Percentiles rank a stretch among this genome's conserved stretches.
These are phyloP conservation scores for Phymorhynchus buccinoides DNA, from an alignment of 1,140 invertebrate genomes.

Conservation along the genomic window DNA sequence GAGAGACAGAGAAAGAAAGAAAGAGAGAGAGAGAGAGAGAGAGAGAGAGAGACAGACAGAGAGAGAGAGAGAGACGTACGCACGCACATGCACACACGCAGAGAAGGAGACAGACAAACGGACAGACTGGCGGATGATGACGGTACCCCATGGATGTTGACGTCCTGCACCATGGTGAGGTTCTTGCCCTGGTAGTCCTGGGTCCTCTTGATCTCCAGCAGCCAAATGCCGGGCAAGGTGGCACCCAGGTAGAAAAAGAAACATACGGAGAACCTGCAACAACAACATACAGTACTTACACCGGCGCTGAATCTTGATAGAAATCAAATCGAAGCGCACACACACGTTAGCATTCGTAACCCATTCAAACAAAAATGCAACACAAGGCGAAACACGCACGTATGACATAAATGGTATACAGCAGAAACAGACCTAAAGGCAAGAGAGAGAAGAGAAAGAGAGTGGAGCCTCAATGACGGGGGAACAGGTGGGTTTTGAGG, in stretches of 20 bases:
- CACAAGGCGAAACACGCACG: no score
- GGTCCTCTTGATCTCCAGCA: conserved; percentile 64
- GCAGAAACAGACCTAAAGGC: no score
- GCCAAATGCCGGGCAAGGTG: conserved; percentile 65
- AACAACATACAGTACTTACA: no score
- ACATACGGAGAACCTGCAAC: conserved; percentile 64
- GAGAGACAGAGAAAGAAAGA: not conserved
- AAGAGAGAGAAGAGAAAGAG: no score
- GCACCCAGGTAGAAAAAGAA: conserved; percentile 66
- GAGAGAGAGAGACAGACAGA: not conserved
- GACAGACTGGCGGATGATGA: not conserved
- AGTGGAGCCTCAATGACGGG: no score
- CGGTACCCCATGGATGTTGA: conserved; percentile 37
- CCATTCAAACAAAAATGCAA: no score
- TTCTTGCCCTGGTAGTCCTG: conserved; percentile 34
- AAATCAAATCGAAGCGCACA: no score
- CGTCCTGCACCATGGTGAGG: not conserved
- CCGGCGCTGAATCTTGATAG: no score
- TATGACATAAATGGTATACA: no score
- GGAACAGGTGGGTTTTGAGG: no score
- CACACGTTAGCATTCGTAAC: no score
- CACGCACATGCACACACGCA: no score
- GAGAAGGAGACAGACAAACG: not conserved
- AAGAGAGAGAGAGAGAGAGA: not conserved
- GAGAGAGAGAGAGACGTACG: not conserved